These are phyloP conservation scores for Cebus imitator DNA, from an alignment of 2,113 vertebrate species.

Conservation along the genomic window DNA sequence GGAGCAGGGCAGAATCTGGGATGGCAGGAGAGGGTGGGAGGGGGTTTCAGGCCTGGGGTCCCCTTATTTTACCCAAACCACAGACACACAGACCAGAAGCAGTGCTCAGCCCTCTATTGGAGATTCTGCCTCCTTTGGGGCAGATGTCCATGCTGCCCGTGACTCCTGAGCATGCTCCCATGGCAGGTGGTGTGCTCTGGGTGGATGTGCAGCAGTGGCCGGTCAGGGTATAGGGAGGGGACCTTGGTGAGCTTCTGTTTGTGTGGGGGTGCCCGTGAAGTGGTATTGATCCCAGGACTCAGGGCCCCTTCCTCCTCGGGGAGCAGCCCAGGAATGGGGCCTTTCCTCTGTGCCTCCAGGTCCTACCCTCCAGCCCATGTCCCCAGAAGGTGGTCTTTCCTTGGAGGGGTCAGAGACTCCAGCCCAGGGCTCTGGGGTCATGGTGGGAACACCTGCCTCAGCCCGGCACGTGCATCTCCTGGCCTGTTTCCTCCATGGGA, in stretches of 20 bases:
- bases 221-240: background rate
- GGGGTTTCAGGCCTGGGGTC: background rate
- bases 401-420: background rate
- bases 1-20: background rate
- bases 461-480: background rate
- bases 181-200: background rate
- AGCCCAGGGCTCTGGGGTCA: background rate
- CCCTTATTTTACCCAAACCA: background rate
- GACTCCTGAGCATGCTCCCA: background rate
- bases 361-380: background rate
- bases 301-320: background rate
- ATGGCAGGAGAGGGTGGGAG: background rate
- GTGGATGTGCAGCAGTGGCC: background rate
- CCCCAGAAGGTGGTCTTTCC: background rate
- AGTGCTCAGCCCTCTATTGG: constrained; percentile 68
- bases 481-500: background rate
- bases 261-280: background rate
- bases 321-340: background rate
- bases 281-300: background rate
- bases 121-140: background rate
- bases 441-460: background rate
- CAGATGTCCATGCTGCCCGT: rapidly evolving
- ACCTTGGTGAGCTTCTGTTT: background rate
- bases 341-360: background rate
- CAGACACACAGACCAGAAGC: constrained; percentile 30